Base-by-base conservation (phyloP, 2,797 vertebrate species). In the Cetoscarus ocellatus region DNA sequence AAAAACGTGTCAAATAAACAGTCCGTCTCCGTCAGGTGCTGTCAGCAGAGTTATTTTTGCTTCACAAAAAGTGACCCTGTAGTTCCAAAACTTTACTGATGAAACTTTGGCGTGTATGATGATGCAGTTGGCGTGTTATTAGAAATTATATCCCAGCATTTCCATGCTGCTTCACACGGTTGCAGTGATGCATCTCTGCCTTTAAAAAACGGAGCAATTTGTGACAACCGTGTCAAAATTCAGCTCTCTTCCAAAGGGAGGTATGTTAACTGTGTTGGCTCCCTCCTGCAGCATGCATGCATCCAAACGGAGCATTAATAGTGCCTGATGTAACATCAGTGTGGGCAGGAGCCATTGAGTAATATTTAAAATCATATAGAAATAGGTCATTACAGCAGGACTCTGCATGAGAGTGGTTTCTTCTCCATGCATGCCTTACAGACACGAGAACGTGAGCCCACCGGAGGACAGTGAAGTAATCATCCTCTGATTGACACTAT, bases 241-340 rank as follows among this genome's bases (percentile, higher is more conserved):
- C 15, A 52, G 13, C 68, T 43, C 39, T 19, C 52, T 19, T 62
- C 18, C 10, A 51, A 42, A 14, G 3, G 43, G 59, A 78, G 43
- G 14, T 42, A 17, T 71, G 17, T 48, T 11, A 60, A 51, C 10
- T 59, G 12, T 19, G n/a, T 7, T 35, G 52, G 56, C 57, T 42
- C 45, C 15, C 36, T 59, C 49, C 70, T 61, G 48, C 54, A 8
- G 11, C 27, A 0, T 64, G 58, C 62, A 15, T 55, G 47, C 39
- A 49, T 61, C 70, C 38, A 61, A 53, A 35, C 9, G 15, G 67
- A 72, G 36, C 58, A 53, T 50, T 60, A 59, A 66, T 15, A 51
- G 61, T 42, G 15, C 18, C 12, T 77, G 73, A 82, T 67, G 80
- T 63, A 83, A 75, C 67, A 48, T 54, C 64, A 57, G 47, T 52